Evolutionary conservation across 2,888 invertebrate species (phyloP).

Genomic region (Entomobrya proxima): DNA sequence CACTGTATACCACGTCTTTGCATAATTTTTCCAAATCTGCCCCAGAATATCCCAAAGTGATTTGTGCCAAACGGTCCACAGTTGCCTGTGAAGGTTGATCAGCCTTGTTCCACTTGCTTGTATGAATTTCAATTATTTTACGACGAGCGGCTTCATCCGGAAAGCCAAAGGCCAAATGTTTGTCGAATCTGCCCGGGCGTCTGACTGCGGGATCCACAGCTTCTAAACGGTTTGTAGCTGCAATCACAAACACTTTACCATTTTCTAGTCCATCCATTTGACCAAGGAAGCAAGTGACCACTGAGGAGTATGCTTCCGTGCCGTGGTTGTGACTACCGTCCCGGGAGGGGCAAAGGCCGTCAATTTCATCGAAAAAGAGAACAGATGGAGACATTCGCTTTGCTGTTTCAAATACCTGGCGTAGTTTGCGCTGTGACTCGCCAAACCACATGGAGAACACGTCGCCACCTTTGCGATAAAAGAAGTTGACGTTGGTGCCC

Average conservation of each 20-base stretch:
- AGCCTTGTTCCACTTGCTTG: constrained; percentile 83
- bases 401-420: constrained; percentile 92
- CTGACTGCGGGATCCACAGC: constrained; percentile 93
- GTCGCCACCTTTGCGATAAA: constrained; percentile 91
- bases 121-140: constrained; percentile 87
- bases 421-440: constrained; percentile 91
- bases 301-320: constrained; percentile 81
- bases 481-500: constrained; percentile 85
- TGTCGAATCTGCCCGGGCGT: constrained; percentile 92
- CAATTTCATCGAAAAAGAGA: constrained; percentile 95
- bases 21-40: constrained; percentile 92
- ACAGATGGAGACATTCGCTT: constrained; percentile 86
- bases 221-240: constrained; percentile 93
- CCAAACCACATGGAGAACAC: constrained; percentile 96
- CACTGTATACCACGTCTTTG: constrained; percentile 83
- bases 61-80: constrained; percentile 83
- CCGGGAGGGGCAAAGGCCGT: constrained; percentile 87
- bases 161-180: constrained; percentile 89
- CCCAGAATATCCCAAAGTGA: constrained; percentile 88
- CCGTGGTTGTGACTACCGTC: constrained; percentile 76
- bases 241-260: constrained; percentile 91
- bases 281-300: constrained; percentile 91
- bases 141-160: constrained; percentile 85
- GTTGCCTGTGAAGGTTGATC: constrained; percentile 80
- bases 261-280: constrained; percentile 94